Percentiles rank a stretch among this genome's conserved stretches.
Conservation (phyloP, 2,888 invertebrate genomes). For the Augiades crinisus region DNA sequence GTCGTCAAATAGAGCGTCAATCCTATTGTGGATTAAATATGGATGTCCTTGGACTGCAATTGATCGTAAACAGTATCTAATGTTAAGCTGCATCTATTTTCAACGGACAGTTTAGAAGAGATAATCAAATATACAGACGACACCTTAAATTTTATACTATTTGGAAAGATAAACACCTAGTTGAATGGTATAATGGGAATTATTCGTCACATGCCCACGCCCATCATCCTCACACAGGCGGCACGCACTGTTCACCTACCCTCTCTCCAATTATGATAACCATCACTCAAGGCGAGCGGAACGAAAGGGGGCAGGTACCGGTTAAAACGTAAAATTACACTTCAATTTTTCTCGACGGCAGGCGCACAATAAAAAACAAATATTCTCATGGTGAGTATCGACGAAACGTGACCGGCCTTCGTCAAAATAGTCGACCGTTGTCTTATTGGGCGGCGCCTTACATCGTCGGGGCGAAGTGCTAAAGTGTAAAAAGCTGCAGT, state of each 20-base stretch:
- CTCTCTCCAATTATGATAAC: conserved; percentile 80
- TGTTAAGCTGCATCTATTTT: too few relatives aligned
- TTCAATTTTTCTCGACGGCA: conserved; percentile 76
- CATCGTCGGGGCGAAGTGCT: conserved; percentile 69
- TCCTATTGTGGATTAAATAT: too few relatives aligned
- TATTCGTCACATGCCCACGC: conserved; percentile 59
- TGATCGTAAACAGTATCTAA: too few relatives aligned
- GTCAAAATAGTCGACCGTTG: conserved; percentile 78
- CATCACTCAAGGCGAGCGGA: conserved; percentile 80
- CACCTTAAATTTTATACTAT: too few relatives aligned
- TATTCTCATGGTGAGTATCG: conserved; percentile 80
- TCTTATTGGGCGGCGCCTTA: conserved; percentile 75
- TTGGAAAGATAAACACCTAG: too few relatives aligned
- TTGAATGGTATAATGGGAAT: conserved; percentile 21
- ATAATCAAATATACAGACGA: too few relatives aligned
- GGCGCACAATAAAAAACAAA: conserved; percentile 79
- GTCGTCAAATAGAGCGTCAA: too few relatives aligned
- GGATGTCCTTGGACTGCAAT: too few relatives aligned
- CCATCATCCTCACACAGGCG: conserved; percentile 60
- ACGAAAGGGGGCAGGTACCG: conserved; percentile 80
- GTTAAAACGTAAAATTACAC: conserved; percentile 80
- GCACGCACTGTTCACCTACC: conserved; percentile 67
- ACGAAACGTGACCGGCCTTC: conserved; percentile 80
- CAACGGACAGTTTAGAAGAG: too few relatives aligned
- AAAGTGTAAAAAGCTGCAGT: conserved; percentile 78